Evolutionary conservation across 2,888 invertebrate genomes (phyloP), one percentile per base, ranked within the genome.

Genomic region (Volucella zonaria): DNA sequence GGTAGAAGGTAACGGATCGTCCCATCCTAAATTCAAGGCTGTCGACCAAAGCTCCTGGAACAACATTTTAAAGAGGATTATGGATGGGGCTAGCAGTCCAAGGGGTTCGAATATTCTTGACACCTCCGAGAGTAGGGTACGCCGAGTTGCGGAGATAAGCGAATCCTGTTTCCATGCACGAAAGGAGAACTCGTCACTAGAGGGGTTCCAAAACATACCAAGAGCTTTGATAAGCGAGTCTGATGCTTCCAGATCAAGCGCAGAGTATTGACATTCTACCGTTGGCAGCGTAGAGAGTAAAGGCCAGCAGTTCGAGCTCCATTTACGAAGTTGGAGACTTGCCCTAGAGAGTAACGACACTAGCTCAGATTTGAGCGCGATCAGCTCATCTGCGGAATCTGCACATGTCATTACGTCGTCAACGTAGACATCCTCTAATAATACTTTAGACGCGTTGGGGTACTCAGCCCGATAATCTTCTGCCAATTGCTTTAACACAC

Each of bases 181-280:
- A 62, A 31, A 62, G 1, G 62, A 45, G 47, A 47, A 47, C 10
- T 45, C 49, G n/a, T 64, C 23, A 23, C 18, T 54, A 8, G 43
- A 18, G 8, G 52, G 67, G 11, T 67, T 67, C 67, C 52, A 56
- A 15, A 15, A 52, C 45, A 68, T 68, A 11, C 67, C 45, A 23
- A 56, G 14, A 1, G 56, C 42, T 11, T 68, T 68, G 10, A 68
- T 56, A 1, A 68, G 11, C 4, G 67, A 18, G 3, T 45, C 12
- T n/a, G 54, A 54, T 18, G 23, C 18, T 11, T 10, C 23, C 9
- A 18, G 54, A 18, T 18, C 23, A 23, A 18, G 15, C 23, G 11
- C 31, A 12, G 45, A 45, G 45, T 45, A 45, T 45, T 54, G 11
- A 15, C 54, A 15, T 1, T 54, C 54, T 2, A 18, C 54, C 8